phyloP scores from a whole-genome alignment of 2,797 vertebrate genomes.

The Furcifer pardalis region DNA sequence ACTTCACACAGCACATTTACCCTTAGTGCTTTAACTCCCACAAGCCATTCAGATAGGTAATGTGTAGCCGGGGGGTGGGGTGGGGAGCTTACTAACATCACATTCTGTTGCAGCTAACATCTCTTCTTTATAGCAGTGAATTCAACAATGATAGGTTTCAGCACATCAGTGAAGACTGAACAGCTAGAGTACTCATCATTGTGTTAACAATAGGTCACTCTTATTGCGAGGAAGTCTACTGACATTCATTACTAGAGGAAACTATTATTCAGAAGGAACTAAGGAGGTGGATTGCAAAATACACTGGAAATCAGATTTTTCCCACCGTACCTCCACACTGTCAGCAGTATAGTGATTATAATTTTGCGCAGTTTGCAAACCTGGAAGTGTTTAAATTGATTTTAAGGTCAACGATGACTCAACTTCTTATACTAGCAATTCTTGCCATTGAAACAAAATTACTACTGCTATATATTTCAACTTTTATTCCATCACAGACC shows the following conservation, averaged over 20 bases:
- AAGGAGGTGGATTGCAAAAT: not conserved
- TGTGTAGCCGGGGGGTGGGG: not conserved
- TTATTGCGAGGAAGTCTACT: not conserved
- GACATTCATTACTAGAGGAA: not conserved
- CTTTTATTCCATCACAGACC: not conserved
- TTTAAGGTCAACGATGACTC: conserved; percentile 17
- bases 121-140: not conserved
- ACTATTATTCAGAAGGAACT: not conserved
- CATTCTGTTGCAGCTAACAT: not conserved
- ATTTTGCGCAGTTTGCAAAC: not conserved
- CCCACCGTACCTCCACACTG: not conserved
- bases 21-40: not conserved
- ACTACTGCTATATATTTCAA: not conserved
- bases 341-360: not conserved
- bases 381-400: not conserved
- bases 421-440: not conserved
- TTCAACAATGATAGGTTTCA: not conserved
- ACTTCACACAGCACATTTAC: not conserved
- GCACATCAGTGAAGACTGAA: not conserved
- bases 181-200: not conserved
- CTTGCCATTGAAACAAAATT: not conserved
- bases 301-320: not conserved
- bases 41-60: not conserved
- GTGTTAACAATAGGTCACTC: not conserved
- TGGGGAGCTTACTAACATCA: not conserved